Evolutionary conservation across 2,113 vertebrate genomes (phyloP).

Genomic region (Heterochromis multidens): DNA sequence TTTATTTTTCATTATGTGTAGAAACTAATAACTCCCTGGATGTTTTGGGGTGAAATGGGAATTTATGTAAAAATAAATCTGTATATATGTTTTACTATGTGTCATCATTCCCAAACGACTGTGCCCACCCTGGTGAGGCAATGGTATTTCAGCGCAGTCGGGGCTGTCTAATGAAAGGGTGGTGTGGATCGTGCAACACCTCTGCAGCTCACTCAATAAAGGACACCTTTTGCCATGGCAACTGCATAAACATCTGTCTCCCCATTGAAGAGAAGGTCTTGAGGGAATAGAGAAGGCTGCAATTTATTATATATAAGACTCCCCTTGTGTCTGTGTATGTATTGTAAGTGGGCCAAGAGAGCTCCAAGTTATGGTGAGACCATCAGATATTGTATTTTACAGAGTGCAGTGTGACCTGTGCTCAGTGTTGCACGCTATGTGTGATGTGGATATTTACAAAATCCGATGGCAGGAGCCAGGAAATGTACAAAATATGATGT

Average conservation of each 20-base stretch:
- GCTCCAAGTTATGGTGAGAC: background rate
- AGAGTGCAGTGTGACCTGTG: background rate
- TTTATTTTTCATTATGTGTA: conserved; percentile 55
- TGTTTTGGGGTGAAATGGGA: conserved; percentile 43
- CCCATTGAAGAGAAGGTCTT: conserved; percentile 30
- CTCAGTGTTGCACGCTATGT: background rate
- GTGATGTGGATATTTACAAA: background rate
- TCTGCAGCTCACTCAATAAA: conserved; percentile 53
- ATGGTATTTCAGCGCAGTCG: conserved; percentile 8
- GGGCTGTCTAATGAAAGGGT: conserved; percentile 36
- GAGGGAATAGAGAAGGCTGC: conserved; percentile 22
- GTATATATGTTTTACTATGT: conserved; percentile 27
- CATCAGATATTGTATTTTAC: background rate
- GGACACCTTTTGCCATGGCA: conserved; percentile 69
- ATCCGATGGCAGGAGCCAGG: background rate
- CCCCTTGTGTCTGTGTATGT: background rate
- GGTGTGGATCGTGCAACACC: conserved; percentile 57
- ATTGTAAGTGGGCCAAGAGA: background rate
- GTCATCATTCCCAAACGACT: conserved; percentile 30
- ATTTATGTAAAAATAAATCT: conserved; percentile 49
- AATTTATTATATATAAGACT: conserved; percentile 41
- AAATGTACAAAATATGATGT: background rate
- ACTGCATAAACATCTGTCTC: conserved; percentile 70
- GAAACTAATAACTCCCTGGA: conserved; percentile 28
- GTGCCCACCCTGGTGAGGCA: background rate